Base-by-base conservation (phyloP, 92 coral and sea anemone genomes). In the Actinernus sp. region DNA sequence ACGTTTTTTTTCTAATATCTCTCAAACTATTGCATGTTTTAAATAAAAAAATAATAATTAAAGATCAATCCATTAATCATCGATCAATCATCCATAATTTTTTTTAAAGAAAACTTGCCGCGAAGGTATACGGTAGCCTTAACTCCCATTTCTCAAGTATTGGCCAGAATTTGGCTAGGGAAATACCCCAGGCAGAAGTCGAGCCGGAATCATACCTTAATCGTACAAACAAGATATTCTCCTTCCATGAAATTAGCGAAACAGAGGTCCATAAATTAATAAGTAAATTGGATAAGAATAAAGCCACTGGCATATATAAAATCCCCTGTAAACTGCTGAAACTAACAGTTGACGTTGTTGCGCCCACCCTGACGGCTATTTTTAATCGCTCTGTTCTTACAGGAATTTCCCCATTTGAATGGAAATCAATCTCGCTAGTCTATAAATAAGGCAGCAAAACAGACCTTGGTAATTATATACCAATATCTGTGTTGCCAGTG, bases 291-390 rank as follows among this genome's bases (percentile, higher is more conserved):
- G 67, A 80, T 59, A 59, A 22, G 26, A 64, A 52, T 19, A 70
- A 52, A 48, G 79, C 79, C 9, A 59, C 65, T 26, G 86, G 72
- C 21, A 71, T 79, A 26, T 71, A 61, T 33, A 62, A 62, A 29
- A 65, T 76, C 26, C 68, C 74, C 38, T 48, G 62, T 51, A 59
- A 36, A 26, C 69, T 60, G n/a, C 37, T 73, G 50, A 73, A 73
- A 46, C 12, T 47, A 0, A 68, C 78, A 9, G 78, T 68, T 22
- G 67, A 57, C 31, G 59, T 71, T 12, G 78, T 71, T 49, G 78
- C 68, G 26, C 59, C 58, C n/a, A 47, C 67, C 31, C 53, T 71
- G 31, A 71, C 59, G 33, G 19, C 26, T 25, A 71, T 71, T 0
- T 71, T 71, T 48, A 58, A 56, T 31, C 67, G 57, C 28, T 70